Conservation (phyloP, 1,140 invertebrate species). For the Vanessa atalanta region DNA sequence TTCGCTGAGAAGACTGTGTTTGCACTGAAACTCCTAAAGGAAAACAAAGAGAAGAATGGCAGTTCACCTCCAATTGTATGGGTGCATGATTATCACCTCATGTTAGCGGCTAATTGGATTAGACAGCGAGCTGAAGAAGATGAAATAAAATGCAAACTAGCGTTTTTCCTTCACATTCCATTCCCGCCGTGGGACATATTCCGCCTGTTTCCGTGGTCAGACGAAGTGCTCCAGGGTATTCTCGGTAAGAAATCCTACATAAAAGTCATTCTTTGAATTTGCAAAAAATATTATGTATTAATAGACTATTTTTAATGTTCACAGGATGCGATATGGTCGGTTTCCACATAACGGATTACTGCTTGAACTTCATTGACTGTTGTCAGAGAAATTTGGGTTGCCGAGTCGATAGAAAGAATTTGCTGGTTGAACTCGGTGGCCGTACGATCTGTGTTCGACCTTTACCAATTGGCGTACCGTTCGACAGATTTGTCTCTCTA, state of each 20-base stretch:
- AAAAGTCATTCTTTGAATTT: neutral
- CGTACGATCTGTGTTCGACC: conserved; percentile 91
- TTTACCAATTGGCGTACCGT: conserved; percentile 93
- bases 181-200: conserved; percentile 97
- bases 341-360: conserved; percentile 95
- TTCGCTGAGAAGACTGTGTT: conserved; percentile 90
- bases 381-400: conserved; percentile 93
- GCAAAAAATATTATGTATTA: conserved; percentile 5
- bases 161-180: conserved; percentile 95
- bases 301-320: conserved; percentile 18
- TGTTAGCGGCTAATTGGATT: conserved; percentile 94
- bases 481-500: conserved; percentile 91
- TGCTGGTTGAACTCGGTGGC: conserved; percentile 92
- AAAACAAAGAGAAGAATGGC: conserved; percentile 81
- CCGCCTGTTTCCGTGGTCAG: conserved; percentile 93
- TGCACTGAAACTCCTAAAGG: conserved; percentile 85
- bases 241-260: conserved; percentile 80
- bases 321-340: conserved; percentile 93
- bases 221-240: conserved; percentile 95
- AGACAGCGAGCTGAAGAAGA: conserved; percentile 90
- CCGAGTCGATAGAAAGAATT: conserved; percentile 91
- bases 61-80: conserved; percentile 88
- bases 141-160: conserved; percentile 88
- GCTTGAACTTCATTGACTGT: conserved; percentile 95
- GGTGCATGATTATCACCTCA: conserved; percentile 96